A percentile compares a stretch with the other conserved stretches of the same genome.
Evolutionary conservation across 2,797 vertebrate genomes (phyloP).

Genomic region (Premnoplex brunnescens): DNA sequence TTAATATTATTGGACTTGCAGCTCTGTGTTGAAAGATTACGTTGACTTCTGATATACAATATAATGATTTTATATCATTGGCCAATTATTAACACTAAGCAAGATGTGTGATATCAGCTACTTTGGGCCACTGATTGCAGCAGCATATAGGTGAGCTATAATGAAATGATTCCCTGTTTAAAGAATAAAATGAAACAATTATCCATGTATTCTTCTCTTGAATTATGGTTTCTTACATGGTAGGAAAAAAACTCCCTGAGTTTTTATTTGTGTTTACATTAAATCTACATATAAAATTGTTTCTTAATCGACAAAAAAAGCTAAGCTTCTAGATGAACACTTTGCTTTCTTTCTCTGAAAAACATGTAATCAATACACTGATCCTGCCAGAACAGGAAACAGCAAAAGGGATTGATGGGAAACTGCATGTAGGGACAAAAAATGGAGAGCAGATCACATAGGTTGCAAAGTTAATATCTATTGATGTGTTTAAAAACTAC

Average conservation of each 20-base stretch:
- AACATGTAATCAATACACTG: background rate
- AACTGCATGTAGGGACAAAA: background rate
- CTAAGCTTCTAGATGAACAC: background rate
- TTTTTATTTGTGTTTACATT: background rate
- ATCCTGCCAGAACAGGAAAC: background rate
- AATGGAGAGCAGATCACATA: background rate
- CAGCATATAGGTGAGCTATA: background rate
- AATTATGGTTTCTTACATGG: background rate
- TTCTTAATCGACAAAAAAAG: background rate
- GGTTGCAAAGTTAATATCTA: background rate
- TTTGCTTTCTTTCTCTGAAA: background rate
- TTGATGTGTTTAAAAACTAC: background rate
- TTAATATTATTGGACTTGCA: background rate
- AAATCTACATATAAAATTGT: background rate
- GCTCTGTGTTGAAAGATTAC: background rate
- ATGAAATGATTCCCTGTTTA: background rate
- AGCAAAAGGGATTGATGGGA: background rate
- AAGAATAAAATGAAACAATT: background rate
- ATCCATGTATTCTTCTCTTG: background rate
- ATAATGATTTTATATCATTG: background rate
- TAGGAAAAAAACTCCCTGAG: background rate
- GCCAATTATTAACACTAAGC: background rate
- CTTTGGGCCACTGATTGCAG: background rate
- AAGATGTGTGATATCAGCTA: background rate
- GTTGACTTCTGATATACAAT: background rate